Conservation (phyloP, 2,888 invertebrate genomes). For the Alviniconcha strummeri region DNA sequence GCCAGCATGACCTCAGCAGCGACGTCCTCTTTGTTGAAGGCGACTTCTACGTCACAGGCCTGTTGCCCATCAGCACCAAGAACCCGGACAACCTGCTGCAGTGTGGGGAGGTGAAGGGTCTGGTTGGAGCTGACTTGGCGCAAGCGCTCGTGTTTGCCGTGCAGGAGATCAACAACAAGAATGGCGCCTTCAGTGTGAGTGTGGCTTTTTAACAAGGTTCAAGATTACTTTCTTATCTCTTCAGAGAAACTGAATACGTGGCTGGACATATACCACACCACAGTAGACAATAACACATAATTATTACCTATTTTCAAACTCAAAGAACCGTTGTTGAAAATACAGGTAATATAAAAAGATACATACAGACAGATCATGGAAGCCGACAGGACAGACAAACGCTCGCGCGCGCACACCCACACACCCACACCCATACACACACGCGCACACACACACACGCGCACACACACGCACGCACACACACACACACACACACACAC, state of each 20-base stretch:
- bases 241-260: too few species aligned
- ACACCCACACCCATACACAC: not conserved
- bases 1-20: constrained; percentile 15
- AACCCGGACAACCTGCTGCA: not conserved
- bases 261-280: too few species aligned
- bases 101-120: not conserved
- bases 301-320: too few species aligned
- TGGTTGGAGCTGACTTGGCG: constrained; percentile 9
- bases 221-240: too few species aligned
- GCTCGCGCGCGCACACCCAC: not conserved
- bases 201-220: too few species aligned
- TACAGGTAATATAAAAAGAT: too few species aligned
- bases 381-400: not conserved
- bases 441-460: not conserved
- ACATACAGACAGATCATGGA: too few species aligned
- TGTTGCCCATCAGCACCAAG: not conserved
- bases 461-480: not conserved
- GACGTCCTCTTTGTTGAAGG: constrained; percentile 25
- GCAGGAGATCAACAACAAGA: not conserved
- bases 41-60: constrained; percentile 7
- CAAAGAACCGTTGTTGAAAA: too few species aligned
- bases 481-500: not conserved
- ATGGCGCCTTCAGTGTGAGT: not conserved
- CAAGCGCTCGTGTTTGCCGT: constrained; percentile 11
- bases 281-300: too few species aligned